Base-by-base conservation (phyloP, 2,797 vertebrate species). In the Coluber constrictor region DNA sequence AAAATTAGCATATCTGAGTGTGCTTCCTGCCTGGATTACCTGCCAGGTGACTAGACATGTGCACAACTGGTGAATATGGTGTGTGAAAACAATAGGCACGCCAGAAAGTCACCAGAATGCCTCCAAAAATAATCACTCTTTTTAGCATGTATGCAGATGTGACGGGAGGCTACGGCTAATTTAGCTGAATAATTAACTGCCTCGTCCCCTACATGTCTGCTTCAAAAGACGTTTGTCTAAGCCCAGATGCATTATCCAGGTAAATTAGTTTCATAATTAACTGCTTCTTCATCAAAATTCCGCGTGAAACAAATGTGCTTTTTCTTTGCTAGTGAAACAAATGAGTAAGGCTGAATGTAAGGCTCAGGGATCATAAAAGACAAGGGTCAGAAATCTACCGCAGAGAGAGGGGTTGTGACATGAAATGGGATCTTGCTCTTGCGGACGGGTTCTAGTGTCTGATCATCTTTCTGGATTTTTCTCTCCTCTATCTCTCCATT, bases 241-340 rank as follows among this genome's bases (percentile, higher is more conserved):
- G 83, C 91, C 66, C 47, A n/a, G 83, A 83, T 94, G 66, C 18
- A 18, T 66, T 59, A 70, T 54, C 25, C 83, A 90, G 93, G 66
- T 86, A 90, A 92, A 94, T 94, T 88, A 92, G 86, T 63, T 90
- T 90, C n/a, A 66, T 92, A 90, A 89, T 92, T 92, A 92, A 92
- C 91, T 57, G 89, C 83, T 70, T 66, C 91, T 18, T 92, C 91
- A 12, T 92, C 91, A 57, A n/a, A 92, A 55, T 59, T 18, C 51
- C 63, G 4, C 6, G 5, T 63, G 63, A 89, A 29, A 66, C 0
- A 66, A 20, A 56, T 57, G 32, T 56, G n/a, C 47, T 63, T 32
- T 51, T 79, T 43, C 20, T 59, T 56, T 27, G 87, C 47, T 90
- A 59, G 54, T 13, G 20, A 54, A 87, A 54, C 8, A 20, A 90